Conservation (phyloP, 2,113 vertebrate genomes). For the Crocuta crocuta region DNA sequence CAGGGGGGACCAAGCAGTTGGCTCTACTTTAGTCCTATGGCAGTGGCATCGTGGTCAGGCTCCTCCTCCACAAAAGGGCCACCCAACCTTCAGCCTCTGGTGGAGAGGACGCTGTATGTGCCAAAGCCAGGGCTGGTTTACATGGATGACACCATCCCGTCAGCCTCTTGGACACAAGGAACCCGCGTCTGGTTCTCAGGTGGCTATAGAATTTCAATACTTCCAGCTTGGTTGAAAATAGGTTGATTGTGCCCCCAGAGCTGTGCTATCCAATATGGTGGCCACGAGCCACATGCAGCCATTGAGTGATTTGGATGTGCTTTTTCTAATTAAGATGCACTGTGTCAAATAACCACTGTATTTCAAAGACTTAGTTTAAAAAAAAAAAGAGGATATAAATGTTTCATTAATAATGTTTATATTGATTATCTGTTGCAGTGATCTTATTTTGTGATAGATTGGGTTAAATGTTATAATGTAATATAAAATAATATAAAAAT, state of each 20-base stretch:
- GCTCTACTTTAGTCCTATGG: background rate
- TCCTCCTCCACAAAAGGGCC: background rate
- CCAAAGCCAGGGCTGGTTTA: accelerated
- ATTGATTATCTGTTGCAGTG: background rate
- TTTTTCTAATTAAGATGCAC: accelerated
- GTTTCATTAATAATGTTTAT: background rate
- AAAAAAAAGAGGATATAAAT: background rate
- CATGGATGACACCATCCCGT: background rate
- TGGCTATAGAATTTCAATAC: accelerated
- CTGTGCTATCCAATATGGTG: accelerated
- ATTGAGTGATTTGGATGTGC: accelerated
- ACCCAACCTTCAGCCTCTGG: background rate
- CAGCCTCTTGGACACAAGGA: background rate
- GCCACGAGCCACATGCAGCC: background rate
- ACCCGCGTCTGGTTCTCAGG: accelerated
- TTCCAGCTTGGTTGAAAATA: background rate
- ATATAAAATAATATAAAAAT: background rate
- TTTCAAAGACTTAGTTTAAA: background rate
- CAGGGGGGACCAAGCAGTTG: accelerated
- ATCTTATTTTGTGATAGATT: background rate
- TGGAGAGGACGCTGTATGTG: background rate
- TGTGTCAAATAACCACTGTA: background rate
- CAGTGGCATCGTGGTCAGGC: background rate
- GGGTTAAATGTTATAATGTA: background rate
- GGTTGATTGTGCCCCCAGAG: background rate